Evolutionary conservation across 2,888 invertebrate species (phyloP), one percentile per base, ranked within the genome.

Genomic region (Drosophila neonasuta): DNA sequence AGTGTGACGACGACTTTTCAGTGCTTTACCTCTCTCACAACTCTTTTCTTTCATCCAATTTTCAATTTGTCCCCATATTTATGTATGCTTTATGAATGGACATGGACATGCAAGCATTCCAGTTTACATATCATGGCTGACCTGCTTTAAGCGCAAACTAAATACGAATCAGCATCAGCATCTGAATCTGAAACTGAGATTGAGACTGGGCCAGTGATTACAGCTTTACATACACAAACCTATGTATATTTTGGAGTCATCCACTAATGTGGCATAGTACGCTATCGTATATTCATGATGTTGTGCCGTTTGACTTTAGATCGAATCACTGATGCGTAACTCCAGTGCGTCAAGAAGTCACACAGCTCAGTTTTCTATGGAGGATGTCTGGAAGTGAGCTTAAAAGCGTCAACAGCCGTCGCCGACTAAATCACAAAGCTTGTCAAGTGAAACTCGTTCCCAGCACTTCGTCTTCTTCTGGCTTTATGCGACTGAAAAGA

Each of bases 11-110:
- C 32, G 45, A 34, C 30, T 65, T 51, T 49, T 36, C 42, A 45
- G 15, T 52, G 24, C 24, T 24, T 24, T 24, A 24, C 24, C 24
- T 24, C 24, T 6, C 24, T 48, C 10, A 7, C 41, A 58, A 36
- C 45, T 29, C 56, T 48, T 58, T 42, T 52, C 52, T 60, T 49
- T 59, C 46, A 42, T 57, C 46, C 29, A 54, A 54, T 74, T 79
- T 67, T 67, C 68, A 67, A 76, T 73, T 62, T 79, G 65, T 59
- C 61, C 29, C 54, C 17, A 51, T 71, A 68, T 75, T 64, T 75
- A 52, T 64, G 20, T 42, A 69, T 34, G 11, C n/a, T 11, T 46
- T 60, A 17, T 71, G 67, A 67, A 71, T 65, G 67, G 32, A 32
- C 48, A 48, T 48, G 44, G 34, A 9, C 24, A 20, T 54, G 32